Evolutionary conservation across 2,797 vertebrate genomes (phyloP), one percentile per base, ranked within the genome.

Genomic region (Pangasius sanitwongsei): DNA sequence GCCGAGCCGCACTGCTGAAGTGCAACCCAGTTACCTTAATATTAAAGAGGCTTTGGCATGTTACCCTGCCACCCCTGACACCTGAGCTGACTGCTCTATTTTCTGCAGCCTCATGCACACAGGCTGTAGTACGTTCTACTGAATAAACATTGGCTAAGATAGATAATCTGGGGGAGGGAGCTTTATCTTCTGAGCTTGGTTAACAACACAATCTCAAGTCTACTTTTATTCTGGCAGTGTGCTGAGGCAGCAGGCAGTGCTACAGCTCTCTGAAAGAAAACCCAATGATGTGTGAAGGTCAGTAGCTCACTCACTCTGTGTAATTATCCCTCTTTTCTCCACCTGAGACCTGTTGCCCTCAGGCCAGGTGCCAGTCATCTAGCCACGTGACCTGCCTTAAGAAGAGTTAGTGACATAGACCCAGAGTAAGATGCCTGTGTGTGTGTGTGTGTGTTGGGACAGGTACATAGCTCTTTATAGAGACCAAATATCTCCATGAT

Each of bases 201-300:
- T 89, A 85, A 88, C 89, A 87, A 78, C 57, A 82, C 74, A 87
- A 77, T 86, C 61, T 67, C 4, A 70, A 65, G 50, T 86, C 78
- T 80, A 55, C 83, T 87, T 86, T 88, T 88, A 75, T 37, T 84
- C 41, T 85, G 86, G 61, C 65, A 72, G 53, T 37, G 53, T 81
- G 80, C 48, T 86, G 69, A 67, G 37, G 67, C 82, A 85, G 72
- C 63, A 9, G 41, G 59, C 16, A 50, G 55, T 69, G 70, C 20
- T 59, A 59, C 74, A 59, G 37, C 25, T 59, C 20, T 55, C 80
- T 65, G 41, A 25, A 88, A 86, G 48, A 16, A 82, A 81, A 87
- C 48, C 83, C 86, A 90, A 86, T 78, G 81, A 67, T 34, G 55
- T 87, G 83, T 91, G 88, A 90, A 90, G 88, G 88, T 87, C 90